phyloP scores from a whole-genome alignment of 2,113 vertebrate species.

The Festucalex cinctus region DNA sequence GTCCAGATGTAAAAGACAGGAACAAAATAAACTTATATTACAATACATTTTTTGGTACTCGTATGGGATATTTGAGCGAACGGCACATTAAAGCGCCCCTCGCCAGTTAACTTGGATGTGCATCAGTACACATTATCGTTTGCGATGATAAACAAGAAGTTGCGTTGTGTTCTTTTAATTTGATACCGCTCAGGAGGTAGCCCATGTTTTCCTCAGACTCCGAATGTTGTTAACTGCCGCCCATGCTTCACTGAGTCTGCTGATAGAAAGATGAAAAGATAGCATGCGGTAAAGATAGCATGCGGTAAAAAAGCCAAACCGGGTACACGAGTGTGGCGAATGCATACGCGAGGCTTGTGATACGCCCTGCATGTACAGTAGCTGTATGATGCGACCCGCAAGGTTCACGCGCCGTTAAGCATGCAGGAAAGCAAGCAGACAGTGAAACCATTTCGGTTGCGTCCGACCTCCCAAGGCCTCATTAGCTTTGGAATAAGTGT shows the following conservation, averaged over 20 bases:
- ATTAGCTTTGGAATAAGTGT: conserved; percentile 52
- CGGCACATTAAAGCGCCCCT: conserved; percentile 9
- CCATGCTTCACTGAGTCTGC: conserved; percentile 29
- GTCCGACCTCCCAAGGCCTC: conserved; percentile 56
- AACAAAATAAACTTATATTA: no score
- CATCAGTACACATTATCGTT: conserved; percentile 29
- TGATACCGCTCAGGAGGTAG: conserved; percentile 13
- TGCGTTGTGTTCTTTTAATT: neutral
- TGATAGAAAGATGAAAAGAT: conserved; percentile 37
- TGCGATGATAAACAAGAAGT: conserved; percentile 29
- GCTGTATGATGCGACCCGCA: neutral
- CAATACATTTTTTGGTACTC: neutral
- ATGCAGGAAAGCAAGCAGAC: conserved; percentile 24
- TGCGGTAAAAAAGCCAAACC: conserved; percentile 32
- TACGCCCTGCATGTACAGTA: conserved; percentile 17
- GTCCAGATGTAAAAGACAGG: no score
- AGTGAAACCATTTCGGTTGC: conserved; percentile 30
- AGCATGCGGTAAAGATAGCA: conserved; percentile 25
- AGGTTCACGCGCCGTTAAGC: conserved; percentile 40
- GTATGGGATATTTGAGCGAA: conserved; percentile 5
- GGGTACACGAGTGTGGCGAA: conserved; percentile 34
- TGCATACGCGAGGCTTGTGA: conserved; percentile 15
- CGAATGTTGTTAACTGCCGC: conserved; percentile 33
- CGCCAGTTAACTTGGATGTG: conserved; percentile 30
- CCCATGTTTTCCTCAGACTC: conserved; percentile 7